These are phyloP conservation scores for Oenanthe oenanthe DNA, from an alignment of 2,113 vertebrate species.

Conservation along the genomic window DNA sequence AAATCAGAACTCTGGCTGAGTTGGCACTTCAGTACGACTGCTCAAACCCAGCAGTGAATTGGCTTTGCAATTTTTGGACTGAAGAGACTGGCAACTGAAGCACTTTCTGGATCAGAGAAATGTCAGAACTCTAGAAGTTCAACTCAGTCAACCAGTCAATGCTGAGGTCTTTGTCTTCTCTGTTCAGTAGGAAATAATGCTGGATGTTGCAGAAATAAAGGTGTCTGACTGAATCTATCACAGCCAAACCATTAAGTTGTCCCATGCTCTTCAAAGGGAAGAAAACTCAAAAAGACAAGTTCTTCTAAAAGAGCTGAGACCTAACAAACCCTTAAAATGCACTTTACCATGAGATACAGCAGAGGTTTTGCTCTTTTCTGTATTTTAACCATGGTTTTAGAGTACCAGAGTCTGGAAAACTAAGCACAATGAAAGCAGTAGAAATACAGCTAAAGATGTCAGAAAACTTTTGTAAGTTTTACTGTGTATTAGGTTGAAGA, in stretches of 20 bases:
- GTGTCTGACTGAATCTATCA: not conserved
- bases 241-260: not conserved
- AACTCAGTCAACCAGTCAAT: not conserved
- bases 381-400: not conserved
- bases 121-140: not conserved
- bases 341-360: not conserved
- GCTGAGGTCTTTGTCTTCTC: not conserved
- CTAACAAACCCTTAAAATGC: not conserved
- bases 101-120: not conserved
- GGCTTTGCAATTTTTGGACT: not conserved
- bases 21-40: not conserved
- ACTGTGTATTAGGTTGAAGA: not conserved
- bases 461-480: not conserved
- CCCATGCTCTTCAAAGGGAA: not conserved
- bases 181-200: not conserved
- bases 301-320: not conserved
- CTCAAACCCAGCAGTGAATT: slow-evolving; percentile 27
- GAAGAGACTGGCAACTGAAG: not conserved
- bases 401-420: not conserved
- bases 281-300: not conserved
- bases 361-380: not conserved
- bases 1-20: slow-evolving; percentile 1
- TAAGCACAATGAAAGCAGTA: not conserved
- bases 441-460: not conserved
- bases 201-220: not conserved